A percentile compares a stretch with the other conserved stretches of the same genome.
These are phyloP conservation scores for Periophthalmus modestus DNA, from an alignment of 2,113 vertebrate species.

Conservation along the genomic window DNA sequence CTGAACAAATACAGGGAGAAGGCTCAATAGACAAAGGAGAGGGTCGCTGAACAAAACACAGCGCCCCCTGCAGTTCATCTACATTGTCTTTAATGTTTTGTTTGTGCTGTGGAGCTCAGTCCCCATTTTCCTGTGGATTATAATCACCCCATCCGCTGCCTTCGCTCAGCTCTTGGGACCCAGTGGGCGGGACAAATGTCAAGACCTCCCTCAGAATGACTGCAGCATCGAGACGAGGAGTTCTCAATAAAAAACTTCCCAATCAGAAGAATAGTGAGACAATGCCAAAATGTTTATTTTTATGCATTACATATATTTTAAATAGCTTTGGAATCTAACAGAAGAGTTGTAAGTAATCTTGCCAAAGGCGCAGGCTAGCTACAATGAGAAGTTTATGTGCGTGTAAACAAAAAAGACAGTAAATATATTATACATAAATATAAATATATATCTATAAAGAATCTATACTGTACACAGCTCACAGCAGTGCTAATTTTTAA, in stretches of 20 bases:
- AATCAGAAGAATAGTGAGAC: conserved; percentile 70
- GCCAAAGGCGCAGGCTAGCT: conserved; percentile 94
- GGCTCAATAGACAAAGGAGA: conserved; percentile 6
- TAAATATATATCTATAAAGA: conserved; percentile 71
- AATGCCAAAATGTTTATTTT: conserved; percentile 99
- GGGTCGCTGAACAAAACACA: conserved; percentile 8
- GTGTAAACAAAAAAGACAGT: conserved; percentile 75
- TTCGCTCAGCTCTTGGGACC: conserved; percentile 43
- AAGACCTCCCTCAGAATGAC: conserved; percentile 35
- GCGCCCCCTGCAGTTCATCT: conserved; percentile 51
- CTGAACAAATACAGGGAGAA: conserved; percentile 32
- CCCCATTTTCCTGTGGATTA: conserved; percentile 40
- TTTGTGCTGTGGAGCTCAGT: conserved; percentile 44
- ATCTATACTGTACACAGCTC: conserved; percentile 72
- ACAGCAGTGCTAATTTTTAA: conserved; percentile 71
- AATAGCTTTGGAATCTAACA: conserved; percentile 95
- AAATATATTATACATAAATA: conserved; percentile 77
- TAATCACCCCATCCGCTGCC: conserved; percentile 8
- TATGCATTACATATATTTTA: conserved; percentile 99
- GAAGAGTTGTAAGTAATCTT: conserved; percentile 98
- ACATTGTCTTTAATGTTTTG: conserved; percentile 50
- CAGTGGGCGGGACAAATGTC: conserved; percentile 32
- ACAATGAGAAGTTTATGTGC: conserved; percentile 75
- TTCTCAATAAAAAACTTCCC: conserved; percentile 59
- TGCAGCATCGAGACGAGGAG: conserved; percentile 73